A percentile compares a stretch with the other conserved stretches of the same genome.
phyloP scores from a whole-genome alignment of 2,888 invertebrate genomes.

The Coleophora deauratella region DNA sequence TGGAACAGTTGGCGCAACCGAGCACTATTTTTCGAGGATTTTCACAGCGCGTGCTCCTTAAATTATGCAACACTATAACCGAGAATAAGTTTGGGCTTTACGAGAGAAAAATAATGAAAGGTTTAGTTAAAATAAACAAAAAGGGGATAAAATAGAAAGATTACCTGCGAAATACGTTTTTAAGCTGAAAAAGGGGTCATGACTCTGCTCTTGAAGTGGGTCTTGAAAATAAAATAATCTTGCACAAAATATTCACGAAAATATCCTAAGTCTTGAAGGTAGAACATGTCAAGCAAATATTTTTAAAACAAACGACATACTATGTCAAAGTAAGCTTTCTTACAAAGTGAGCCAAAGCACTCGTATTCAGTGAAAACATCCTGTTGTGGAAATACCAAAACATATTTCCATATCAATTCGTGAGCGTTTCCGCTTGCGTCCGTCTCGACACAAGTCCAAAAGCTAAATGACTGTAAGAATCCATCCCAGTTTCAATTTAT shows the following conservation, averaged over 20 bases:
- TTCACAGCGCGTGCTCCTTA: neutral
- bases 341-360: slow-evolving; percentile 13
- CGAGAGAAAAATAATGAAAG: too few relatives aligned
- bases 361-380: slow-evolving; percentile 23
- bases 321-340: neutral
- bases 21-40: slow-evolving; percentile 2
- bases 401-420: slow-evolving; percentile 38
- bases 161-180: too few relatives aligned
- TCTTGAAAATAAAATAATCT: too few relatives aligned
- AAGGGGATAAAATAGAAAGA: too few relatives aligned
- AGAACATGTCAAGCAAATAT: too few relatives aligned
- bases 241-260: too few relatives aligned
- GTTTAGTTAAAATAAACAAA: too few relatives aligned
- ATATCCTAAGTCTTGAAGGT: too few relatives aligned
- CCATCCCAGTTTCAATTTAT: slow-evolving; percentile 69
- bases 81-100: neutral
- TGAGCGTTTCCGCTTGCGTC: slow-evolving; percentile 22
- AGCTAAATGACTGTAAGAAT: slow-evolving; percentile 60
- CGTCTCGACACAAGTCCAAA: slow-evolving; percentile 24
- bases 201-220: too few relatives aligned
- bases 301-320: too few relatives aligned
- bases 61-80: neutral
- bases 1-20: slow-evolving; percentile 12
- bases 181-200: too few relatives aligned
- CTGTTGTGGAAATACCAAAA: slow-evolving; percentile 12